Evolutionary conservation across 2,113 vertebrate genomes (phyloP).

Genomic region (Pachyramphus minor): DNA sequence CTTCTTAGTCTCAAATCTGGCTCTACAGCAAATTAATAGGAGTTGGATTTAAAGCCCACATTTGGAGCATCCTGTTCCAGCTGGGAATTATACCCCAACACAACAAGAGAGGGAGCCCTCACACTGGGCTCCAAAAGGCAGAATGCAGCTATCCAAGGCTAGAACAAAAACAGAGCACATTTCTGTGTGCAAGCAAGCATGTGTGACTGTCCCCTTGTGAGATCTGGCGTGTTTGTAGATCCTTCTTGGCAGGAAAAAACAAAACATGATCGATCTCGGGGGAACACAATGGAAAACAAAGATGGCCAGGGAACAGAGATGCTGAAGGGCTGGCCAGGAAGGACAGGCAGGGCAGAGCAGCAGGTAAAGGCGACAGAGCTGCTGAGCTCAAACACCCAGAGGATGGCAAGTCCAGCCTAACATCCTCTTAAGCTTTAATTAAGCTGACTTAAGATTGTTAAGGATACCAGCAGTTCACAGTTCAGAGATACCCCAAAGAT

Average conservation of each 20-base stretch:
- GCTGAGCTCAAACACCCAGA: background rate
- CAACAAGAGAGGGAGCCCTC: conserved; percentile 49
- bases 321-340: background rate
- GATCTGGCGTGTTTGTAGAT: background rate
- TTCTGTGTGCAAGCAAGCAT: background rate
- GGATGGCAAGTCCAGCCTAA: background rate
- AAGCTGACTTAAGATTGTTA: background rate
- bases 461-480: background rate
- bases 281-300: background rate
- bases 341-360: background rate
- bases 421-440: background rate
- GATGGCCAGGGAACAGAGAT: background rate
- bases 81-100: background rate
- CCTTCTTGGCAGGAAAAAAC: background rate
- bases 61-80: background rate
- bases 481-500: background rate
- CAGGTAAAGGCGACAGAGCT: background rate
- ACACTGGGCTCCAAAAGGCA: background rate
- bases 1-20: background rate
- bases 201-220: background rate
- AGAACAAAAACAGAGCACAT: background rate
- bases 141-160: background rate
- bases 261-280: background rate
- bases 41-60: background rate
- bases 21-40: background rate